Conservation (phyloP, 2,797 vertebrate species). For the Myripristis murdjan region DNA sequence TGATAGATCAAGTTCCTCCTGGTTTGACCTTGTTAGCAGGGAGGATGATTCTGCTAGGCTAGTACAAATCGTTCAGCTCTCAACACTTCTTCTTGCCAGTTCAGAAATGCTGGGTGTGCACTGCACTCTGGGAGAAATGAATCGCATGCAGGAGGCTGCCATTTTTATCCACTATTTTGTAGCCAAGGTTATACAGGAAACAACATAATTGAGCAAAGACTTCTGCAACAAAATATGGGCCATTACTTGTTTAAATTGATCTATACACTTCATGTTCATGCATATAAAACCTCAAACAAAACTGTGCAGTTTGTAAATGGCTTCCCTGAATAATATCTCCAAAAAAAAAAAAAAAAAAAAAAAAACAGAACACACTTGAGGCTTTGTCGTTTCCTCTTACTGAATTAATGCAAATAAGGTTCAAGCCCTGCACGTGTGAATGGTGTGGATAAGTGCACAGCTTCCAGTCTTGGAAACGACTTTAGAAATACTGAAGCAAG, state of each 20-base stretch:
- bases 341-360: not conserved
- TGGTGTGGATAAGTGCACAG: constrained; percentile 34
- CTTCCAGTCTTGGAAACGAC: constrained; percentile 39
- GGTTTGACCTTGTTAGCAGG: constrained; percentile 62
- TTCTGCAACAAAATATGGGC: constrained; percentile 11
- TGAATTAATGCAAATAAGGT: constrained; percentile 38
- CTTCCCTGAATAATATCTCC: not conserved
- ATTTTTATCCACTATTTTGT: constrained; percentile 65
- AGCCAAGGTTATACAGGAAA: constrained; percentile 67
- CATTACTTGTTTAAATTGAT: constrained; percentile 11
- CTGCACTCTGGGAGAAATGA: constrained; percentile 57
- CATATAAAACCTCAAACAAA: not conserved
- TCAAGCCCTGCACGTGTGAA: constrained; percentile 30
- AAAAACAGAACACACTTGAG: not conserved
- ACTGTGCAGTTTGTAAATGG: not conserved
- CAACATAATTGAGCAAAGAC: constrained; percentile 40
- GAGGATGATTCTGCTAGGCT: constrained; percentile 50
- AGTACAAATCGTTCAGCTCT: constrained; percentile 57
- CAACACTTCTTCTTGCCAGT: constrained; percentile 59
- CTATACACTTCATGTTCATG: no score
- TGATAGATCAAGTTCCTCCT: constrained; percentile 41
- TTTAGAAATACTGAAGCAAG: constrained; percentile 32
- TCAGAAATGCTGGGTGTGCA: constrained; percentile 67
- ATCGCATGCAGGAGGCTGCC: constrained; percentile 59
- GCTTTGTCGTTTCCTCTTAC: constrained; percentile 13